A percentile compares a stretch with the other conserved stretches of the same genome.
These are phyloP conservation scores for Laupala kohalensis DNA, from an alignment of 1,140 invertebrate genomes.

Conservation along the genomic window DNA sequence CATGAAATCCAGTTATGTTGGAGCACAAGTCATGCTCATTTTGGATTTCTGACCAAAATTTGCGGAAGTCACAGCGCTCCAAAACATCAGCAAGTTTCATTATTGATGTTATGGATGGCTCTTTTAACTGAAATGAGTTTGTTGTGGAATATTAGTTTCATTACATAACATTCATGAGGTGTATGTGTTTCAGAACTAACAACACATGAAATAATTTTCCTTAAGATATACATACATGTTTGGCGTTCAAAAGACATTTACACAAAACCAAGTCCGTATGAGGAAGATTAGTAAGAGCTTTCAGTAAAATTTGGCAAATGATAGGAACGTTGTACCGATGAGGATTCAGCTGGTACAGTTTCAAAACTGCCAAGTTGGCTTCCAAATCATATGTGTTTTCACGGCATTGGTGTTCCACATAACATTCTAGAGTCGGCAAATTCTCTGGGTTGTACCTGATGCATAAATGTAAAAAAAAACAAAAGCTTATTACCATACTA, in stretches of 20 bases:
- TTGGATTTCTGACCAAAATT: conserved; percentile 72
- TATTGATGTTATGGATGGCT: conserved; percentile 72
- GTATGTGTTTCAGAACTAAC: no score
- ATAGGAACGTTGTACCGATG: conserved; percentile 70
- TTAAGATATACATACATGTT: conserved; percentile 47
- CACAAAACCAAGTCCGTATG: conserved; percentile 94
- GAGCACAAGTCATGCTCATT: conserved; percentile 51
- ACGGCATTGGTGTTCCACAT: conserved; percentile 81
- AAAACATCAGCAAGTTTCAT: conserved; percentile 79
- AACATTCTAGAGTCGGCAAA: conserved; percentile 73
- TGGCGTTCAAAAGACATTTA: conserved; percentile 82
- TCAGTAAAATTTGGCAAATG: conserved; percentile 74
- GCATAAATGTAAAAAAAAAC: conserved; percentile 18
- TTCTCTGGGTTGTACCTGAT: conserved; percentile 90
- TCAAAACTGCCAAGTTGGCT: conserved; percentile 84
- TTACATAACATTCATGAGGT: not conserved
- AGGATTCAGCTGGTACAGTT: conserved; percentile 91
- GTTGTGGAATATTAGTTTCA: not conserved
- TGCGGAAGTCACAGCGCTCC: conserved; percentile 84
- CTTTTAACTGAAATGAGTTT: conserved; percentile 60
- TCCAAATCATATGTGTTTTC: conserved; percentile 94
- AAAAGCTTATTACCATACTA: no score
- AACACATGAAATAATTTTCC: not conserved
- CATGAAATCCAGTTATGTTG: conserved; percentile 80
- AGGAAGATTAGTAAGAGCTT: conserved; percentile 90